Evolutionary conservation across 2,113 vertebrate species (phyloP).

Genomic region (Lycaon pictus): DNA sequence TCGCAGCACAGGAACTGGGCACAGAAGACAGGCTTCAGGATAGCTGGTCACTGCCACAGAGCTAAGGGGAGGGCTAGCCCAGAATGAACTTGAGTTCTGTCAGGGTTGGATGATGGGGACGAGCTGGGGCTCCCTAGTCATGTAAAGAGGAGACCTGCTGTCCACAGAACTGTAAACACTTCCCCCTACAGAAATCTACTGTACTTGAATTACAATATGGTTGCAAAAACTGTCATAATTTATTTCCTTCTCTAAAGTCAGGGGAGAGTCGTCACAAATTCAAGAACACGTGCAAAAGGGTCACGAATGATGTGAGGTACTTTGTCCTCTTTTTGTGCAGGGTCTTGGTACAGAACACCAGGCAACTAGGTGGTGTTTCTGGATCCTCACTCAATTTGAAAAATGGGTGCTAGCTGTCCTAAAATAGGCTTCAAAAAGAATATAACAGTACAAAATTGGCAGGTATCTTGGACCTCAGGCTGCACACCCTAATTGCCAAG

Average conservation of each 20-base stretch:
- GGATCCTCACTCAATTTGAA: neutral
- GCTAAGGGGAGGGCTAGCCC: neutral
- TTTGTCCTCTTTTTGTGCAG: neutral
- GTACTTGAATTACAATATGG: neutral
- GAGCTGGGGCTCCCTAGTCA: neutral
- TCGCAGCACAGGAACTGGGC: constrained; percentile 92
- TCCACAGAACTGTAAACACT: neutral
- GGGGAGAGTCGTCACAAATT: neutral
- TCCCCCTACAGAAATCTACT: neutral
- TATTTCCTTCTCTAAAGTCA: neutral
- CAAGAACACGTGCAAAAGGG: neutral
- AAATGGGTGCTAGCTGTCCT: neutral
- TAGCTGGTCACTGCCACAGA: neutral
- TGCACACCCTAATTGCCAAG: neutral
- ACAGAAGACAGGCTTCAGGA: constrained; percentile 25
- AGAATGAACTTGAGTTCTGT: neutral
- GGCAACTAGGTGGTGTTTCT: neutral
- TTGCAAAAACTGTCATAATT: neutral
- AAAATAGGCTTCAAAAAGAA: neutral
- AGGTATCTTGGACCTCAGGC: neutral
- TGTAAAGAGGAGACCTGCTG: neutral
- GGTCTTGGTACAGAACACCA: neutral
- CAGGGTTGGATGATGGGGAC: neutral
- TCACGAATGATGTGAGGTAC: neutral
- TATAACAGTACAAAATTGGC: neutral